Evolutionary conservation across 92 coral and sea anemone genomes (phyloP), one percentile per base, ranked within the genome.

Genomic region (Umimayanthus kanabou): DNA sequence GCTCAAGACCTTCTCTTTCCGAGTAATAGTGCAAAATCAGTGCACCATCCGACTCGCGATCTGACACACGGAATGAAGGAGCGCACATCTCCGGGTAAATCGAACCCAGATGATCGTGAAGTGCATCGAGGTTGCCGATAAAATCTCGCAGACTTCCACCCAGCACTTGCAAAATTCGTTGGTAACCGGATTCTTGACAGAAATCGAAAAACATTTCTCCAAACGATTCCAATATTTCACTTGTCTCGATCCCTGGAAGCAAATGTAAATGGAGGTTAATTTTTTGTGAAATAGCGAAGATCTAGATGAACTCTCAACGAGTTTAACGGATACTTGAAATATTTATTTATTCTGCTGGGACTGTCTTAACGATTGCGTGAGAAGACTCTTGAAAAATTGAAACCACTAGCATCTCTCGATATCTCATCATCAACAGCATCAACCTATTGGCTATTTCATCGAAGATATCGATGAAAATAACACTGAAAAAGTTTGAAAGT

Each of bases 71-170:
- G 76, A 95, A 95, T 29, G 96, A 95, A 23, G 98, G 98, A 28
- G 98, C 98, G 81, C 92, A 67, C 98, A 95, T 95, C 8, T 95
- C 96, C 0, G 98, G 98, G 82, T 95, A 95, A 7, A 94, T 94
- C 29, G 94, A 79, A 13, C 93, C 95, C 26, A 95, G 85, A 70
- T 95, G 96, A 84, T 95, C 98, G 69, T 95, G 98, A 50, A 95
- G 89, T 9, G 98, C 98, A 76, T 95, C 98, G 85, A 95, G 88
- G 81, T 95, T 95, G 88, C 93, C 76, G 29, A 95, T 91, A 79
- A 95, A 95, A 88, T 95, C 98, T 42, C 94, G 94, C 16, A 95
- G 89, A 47, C 92, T 95, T 23, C 98, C 96, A 30, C 96, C 98
- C 16, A 95, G 92, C 6, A 94, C 95, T 75, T 94, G 98, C 79